Evolutionary conservation across 2,888 invertebrate genomes (phyloP).

Genomic region (Tinea pellionella): DNA sequence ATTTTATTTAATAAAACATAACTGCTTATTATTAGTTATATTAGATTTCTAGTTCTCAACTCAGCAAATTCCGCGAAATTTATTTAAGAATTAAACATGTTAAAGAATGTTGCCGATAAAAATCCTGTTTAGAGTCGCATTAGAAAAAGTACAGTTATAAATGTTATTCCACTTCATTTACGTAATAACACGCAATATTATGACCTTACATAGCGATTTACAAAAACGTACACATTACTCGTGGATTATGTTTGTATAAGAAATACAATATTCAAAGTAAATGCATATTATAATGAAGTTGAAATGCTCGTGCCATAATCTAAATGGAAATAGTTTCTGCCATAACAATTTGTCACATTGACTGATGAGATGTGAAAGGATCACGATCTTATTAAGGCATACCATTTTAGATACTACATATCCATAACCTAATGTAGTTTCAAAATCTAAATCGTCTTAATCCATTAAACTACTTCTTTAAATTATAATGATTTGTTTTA

Average conservation of each 20-base stretch:
- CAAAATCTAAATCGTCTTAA: too few relatives aligned
- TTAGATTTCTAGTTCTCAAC: too few relatives aligned
- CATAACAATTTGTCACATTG: slow-evolving; percentile 11
- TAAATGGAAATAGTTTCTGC: slow-evolving; percentile 11
- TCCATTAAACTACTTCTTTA: too few relatives aligned
- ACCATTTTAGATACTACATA: too few relatives aligned
- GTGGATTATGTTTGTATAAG: not conserved
- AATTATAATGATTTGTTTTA: too few relatives aligned
- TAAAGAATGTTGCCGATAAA: not conserved
- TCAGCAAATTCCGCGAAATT: not conserved
- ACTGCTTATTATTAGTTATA: too few relatives aligned
- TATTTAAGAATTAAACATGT: not conserved
- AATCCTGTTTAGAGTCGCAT: not conserved
- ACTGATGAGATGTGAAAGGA: slow-evolving; percentile 6
- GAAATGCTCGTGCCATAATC: not conserved
- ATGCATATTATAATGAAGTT: not conserved
- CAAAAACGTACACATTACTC: too few relatives aligned
- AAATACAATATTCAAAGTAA: not conserved
- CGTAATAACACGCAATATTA: not conserved
- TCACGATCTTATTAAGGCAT: not conserved
- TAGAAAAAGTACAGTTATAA: not conserved
- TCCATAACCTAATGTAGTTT: too few relatives aligned
- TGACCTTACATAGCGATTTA: too few relatives aligned
- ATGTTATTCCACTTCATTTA: not conserved
- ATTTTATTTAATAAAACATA: too few relatives aligned